These are phyloP conservation scores for Leptobrachium leishanense DNA, from an alignment of 2,113 vertebrate species.

Conservation along the genomic window DNA sequence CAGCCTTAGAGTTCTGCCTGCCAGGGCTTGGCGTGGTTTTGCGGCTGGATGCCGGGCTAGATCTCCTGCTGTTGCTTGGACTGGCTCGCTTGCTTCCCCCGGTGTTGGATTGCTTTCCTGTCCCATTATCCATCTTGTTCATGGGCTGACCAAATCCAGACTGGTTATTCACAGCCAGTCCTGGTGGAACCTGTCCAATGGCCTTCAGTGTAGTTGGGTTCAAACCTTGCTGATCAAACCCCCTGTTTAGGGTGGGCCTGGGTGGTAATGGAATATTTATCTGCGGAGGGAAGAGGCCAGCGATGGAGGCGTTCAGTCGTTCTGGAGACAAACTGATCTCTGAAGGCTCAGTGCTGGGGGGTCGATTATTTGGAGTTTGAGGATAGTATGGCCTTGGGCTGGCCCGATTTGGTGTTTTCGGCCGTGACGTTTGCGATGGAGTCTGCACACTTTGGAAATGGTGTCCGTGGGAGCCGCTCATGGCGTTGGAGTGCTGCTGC, in stretches of 20 bases:
- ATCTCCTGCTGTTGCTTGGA: slow-evolving; percentile 90
- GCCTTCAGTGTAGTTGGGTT: slow-evolving; percentile 98
- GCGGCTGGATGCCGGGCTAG: slow-evolving; percentile 89
- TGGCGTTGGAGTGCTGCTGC: slow-evolving; percentile 77
- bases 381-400: slow-evolving; percentile 95
- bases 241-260: slow-evolving; percentile 85
- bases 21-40: slow-evolving; percentile 93
- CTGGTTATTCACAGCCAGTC: slow-evolving; percentile 70
- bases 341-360: slow-evolving; percentile 95
- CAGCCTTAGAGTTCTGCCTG: slow-evolving; percentile 84
- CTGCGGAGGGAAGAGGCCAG: slow-evolving; percentile 95
- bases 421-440: slow-evolving; percentile 88
- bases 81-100: slow-evolving; percentile 87
- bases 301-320: slow-evolving; percentile 95
- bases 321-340: slow-evolving; percentile 97
- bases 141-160: slow-evolving; percentile 67
- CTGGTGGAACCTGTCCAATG: slow-evolving; percentile 93
- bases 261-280: slow-evolving; percentile 98
- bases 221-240: slow-evolving; percentile 97
- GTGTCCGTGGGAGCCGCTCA: slow-evolving; percentile 77
- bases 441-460: slow-evolving; percentile 89
- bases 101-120: slow-evolving; percentile 78
- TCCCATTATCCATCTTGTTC: slow-evolving; percentile 73
- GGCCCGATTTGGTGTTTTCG: slow-evolving; percentile 95
- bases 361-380: slow-evolving; percentile 93